Conservation (phyloP, 1,140 invertebrate genomes). For the Planococcus citri region DNA sequence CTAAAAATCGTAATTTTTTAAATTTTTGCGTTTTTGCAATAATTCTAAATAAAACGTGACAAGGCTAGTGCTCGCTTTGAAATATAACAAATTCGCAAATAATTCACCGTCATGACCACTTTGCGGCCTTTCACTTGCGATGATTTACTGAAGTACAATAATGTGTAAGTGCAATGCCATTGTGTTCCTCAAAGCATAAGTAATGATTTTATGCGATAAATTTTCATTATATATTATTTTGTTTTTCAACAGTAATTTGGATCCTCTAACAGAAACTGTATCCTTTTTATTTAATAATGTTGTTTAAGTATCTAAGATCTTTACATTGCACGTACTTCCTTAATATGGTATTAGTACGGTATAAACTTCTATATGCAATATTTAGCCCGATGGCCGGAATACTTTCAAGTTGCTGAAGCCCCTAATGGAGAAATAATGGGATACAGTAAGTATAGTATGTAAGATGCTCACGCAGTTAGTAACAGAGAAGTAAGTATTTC, state of each 20-base stretch:
- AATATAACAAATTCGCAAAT: too few relatives aligned
- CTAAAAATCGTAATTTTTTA: too few relatives aligned
- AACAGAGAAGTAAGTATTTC: too few relatives aligned
- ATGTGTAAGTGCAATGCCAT: conserved; percentile 58
- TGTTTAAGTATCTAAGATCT: neutral
- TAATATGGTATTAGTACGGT: conserved; percentile 55
- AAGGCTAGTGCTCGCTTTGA: too few relatives aligned
- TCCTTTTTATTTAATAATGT: conserved; percentile 37
- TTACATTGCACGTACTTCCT: conserved; percentile 12
- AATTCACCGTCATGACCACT: conserved; percentile 62
- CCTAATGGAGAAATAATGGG: conserved; percentile 94
- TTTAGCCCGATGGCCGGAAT: conserved; percentile 97
- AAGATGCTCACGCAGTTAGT: neutral
- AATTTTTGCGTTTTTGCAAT: too few relatives aligned
- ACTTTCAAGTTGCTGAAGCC: conserved; percentile 92
- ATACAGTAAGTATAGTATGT: conserved; percentile 68
- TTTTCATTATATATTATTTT: conserved; percentile 17
- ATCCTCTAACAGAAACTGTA: conserved; percentile 91
- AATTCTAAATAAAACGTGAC: too few relatives aligned
- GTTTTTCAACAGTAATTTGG: conserved; percentile 66
- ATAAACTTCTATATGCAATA: conserved; percentile 96
- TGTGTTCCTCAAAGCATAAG: conserved; percentile 19
- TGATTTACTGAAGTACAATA: conserved; percentile 93
- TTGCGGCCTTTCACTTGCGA: conserved; percentile 83
- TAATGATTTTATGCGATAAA: conserved; percentile 21